Percentiles rank a stretch among this genome's conserved stretches.
These are phyloP conservation scores for Hipparchia sbordonii DNA, from an alignment of 2,888 invertebrate species.

Conservation along the genomic window DNA sequence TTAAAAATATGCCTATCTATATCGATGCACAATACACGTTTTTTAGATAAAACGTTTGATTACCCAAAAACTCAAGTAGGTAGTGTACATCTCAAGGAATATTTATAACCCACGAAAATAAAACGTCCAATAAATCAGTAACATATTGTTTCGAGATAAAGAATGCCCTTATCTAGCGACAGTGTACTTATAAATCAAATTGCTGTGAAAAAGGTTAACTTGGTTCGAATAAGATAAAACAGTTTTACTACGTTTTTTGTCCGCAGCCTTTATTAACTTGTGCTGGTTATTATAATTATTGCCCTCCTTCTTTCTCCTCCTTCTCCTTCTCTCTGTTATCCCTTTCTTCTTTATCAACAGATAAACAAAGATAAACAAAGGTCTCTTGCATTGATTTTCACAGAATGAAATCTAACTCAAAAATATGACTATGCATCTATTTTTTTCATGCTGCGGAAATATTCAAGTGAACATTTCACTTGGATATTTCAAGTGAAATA, in stretches of 20 bases:
- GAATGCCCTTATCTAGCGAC: slow-evolving; percentile 66
- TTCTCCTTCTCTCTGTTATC: too few relatives aligned
- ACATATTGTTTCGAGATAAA: slow-evolving; percentile 64
- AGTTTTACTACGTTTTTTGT: slow-evolving; percentile 20
- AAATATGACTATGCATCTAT: too few relatives aligned
- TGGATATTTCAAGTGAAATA: too few relatives aligned
- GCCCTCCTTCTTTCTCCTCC: neutral
- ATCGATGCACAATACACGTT: too few relatives aligned
- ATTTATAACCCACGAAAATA: slow-evolving; percentile 9
- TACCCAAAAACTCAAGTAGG: neutral
- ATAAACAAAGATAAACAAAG: too few relatives aligned
- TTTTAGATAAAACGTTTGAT: neutral
- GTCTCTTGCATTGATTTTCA: too few relatives aligned
- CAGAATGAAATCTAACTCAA: too few relatives aligned
- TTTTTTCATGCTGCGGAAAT: too few relatives aligned
- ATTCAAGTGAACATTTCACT: too few relatives aligned
- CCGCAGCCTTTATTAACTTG: neutral
- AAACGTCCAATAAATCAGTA: slow-evolving; percentile 56
- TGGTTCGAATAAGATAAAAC: slow-evolving; percentile 40
- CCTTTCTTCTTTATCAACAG: too few relatives aligned
- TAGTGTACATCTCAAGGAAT: neutral
- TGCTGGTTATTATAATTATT: neutral
- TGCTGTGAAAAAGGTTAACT: slow-evolving; percentile 66
- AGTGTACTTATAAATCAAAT: slow-evolving; percentile 71
- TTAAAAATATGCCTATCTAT: too few relatives aligned